A percentile compares a stretch with the other conserved stretches of the same genome.
phyloP scores from a whole-genome alignment of 2,113 vertebrate species.

The Phylloscopus trochilus region DNA sequence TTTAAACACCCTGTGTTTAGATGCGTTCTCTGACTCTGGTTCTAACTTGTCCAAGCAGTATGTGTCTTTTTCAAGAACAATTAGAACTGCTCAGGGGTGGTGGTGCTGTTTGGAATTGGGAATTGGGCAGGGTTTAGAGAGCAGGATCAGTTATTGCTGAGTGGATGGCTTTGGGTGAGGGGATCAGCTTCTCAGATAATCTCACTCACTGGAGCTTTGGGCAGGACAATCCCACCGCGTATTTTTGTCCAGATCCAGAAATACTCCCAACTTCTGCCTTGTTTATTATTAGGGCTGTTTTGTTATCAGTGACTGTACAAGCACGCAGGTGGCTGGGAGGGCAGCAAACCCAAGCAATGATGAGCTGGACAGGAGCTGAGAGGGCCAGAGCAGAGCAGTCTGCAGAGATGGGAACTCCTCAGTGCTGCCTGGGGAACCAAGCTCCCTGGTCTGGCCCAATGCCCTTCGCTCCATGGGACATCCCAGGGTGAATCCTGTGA shows the following conservation, averaged over 20 bases:
- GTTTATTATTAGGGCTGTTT: not conserved
- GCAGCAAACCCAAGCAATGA: not conserved
- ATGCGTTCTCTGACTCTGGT: not conserved
- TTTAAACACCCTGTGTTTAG: not conserved
- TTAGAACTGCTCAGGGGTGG: not conserved
- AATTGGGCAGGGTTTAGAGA: not conserved
- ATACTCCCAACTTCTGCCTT: not conserved
- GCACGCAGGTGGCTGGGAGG: not conserved
- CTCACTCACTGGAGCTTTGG: not conserved
- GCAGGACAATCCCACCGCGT: fast-evolving
- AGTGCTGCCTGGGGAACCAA: no score
- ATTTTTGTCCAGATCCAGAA: not conserved
- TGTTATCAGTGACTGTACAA: not conserved
- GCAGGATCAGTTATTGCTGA: not conserved
- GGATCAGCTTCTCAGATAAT: not conserved
- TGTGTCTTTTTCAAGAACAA: fast-evolving
- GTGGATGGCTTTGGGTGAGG: not conserved
- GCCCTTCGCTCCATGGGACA: not conserved
- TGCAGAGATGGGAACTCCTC: no score
- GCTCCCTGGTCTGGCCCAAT: not conserved
- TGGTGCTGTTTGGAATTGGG: not conserved
- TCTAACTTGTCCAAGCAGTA: not conserved
- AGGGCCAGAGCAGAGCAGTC: not conserved
- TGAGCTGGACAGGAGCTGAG: not conserved
- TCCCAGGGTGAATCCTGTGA: not conserved